Base-by-base conservation (phyloP, 2,797 vertebrate genomes). In the Channallabes apus region DNA sequence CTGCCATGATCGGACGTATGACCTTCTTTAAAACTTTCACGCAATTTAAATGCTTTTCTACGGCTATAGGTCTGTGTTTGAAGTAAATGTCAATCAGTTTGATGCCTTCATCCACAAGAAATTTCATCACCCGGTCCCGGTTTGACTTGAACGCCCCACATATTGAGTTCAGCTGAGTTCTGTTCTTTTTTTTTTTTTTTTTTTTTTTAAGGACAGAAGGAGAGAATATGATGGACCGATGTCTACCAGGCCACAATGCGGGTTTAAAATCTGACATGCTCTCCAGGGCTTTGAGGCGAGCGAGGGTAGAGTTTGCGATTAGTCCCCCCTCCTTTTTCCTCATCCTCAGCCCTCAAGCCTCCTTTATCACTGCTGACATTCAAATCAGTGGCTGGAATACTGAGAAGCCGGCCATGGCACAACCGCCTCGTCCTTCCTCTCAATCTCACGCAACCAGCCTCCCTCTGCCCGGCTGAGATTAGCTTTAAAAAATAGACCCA, bases 351-450 rank as follows among this genome's bases (percentile, higher is more conserved):
- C 56, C 67, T 76, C 46, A 81, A 20, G 67, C 84, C 71, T 78
- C 62, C 76, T 85, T 87, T 80, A 88, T 88, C 87, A 86, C 81
- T 88, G 75, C 79, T 87, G 90, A 86, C 87, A 88, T 87, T 87
- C 75, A 90, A 82, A 88, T 88, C 78, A 89, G 86, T 78, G 62
- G 71, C 82, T 83, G 22, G 86, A 87, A 84, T 85, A 84, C 79
- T 78, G 84, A 88, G 38, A 68, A 84, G 79, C 62, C 11, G 32
- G 35, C n/a, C 64, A 20, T 71, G 76, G 56, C 22, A 32, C 58
- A n/a, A 22, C 41, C 61, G 69, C 20, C 14, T 54, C 41, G 46
- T 46, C 83, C 46, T 69, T 51, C 58, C 67, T 84, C 85, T 82
- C 84, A 85, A 82, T 80, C 82, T 22, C 62, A 58, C 38, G 15